Base-by-base conservation (phyloP, 2,113 vertebrate species). In the Grammomys dolichurus region DNA sequence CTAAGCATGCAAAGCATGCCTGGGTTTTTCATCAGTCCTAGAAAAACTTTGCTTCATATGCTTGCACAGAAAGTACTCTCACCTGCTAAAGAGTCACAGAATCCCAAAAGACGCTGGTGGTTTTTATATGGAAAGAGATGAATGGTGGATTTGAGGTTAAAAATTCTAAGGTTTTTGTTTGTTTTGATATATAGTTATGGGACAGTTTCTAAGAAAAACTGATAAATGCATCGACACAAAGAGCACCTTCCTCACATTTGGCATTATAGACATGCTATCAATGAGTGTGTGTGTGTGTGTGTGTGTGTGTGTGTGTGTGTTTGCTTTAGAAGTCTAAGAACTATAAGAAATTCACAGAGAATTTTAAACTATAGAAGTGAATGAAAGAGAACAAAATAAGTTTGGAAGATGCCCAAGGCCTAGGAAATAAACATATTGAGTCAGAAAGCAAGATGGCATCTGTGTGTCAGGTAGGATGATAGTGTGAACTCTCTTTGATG, bases 371-470 rank as follows among this genome's bases (percentile, higher is more conserved):
- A 46, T 19, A 81, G 31, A 40, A 70, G 13, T 46, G 75, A 80
- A 67, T 28, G 19, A 95, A 86, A 14, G 12, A 94, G 73, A 31
- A 92, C 16, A 94, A 51, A 96, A n/a, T 56, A 78, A 81, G 4
- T 65, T 13, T 16, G 80, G 88, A 87, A 36, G 33, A 46, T 54
- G 43, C 2, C n/a, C 31, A 75, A 84, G 16, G 20, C 12, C 16
- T 81, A 93, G 33, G 54, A 7, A 89, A 54, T 12, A 24, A 40
- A 65, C 40, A 28, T 4, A 26, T 11, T 46, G 4, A 87, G 89
- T 87, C 31, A n/a, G 26, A 51, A 78, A 92, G 12, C 16, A 80
- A 95, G 48, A 73, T 33, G n/a, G 36, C 36, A 7, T 3, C 11
- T 5, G 17, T 69, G 7, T 17, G 43, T 31, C 31, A 46, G 93